Evolutionary conservation across 2,888 invertebrate genomes (phyloP).

Genomic region (Eristalis arbustorum): DNA sequence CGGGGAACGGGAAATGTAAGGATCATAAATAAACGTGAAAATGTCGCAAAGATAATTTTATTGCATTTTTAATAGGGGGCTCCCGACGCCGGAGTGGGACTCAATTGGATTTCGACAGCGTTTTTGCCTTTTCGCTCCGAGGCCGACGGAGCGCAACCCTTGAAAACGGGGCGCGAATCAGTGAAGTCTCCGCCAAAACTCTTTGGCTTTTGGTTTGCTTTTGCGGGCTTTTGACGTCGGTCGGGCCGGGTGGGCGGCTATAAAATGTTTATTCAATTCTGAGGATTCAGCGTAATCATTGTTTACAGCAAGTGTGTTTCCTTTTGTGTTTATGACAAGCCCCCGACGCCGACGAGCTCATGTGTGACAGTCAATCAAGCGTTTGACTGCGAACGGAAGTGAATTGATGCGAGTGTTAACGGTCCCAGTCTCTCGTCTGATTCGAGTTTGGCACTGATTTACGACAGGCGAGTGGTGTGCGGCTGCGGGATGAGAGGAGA

Average conservation of each 20-base stretch:
- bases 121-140: not conserved
- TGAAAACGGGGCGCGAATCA: not conserved
- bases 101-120: constrained; percentile 39
- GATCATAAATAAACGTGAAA: constrained; percentile 56
- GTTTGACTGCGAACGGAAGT: constrained; percentile 5
- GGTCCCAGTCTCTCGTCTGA: not conserved
- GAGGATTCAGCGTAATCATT: constrained; percentile 47
- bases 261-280: constrained; percentile 37
- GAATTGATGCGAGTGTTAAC: constrained; percentile 9
- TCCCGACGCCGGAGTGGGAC: constrained; percentile 14
- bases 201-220: not conserved
- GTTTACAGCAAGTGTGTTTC: constrained; percentile 25
- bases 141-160: not conserved
- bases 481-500: not conserved
- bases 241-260: constrained; percentile 1
- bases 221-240: constrained; percentile 17
- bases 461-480: not conserved
- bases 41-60: constrained; percentile 62
- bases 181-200: not conserved
- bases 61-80: constrained; percentile 38
- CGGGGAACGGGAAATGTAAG: not conserved
- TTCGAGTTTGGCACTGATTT: not conserved
- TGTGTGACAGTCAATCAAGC: constrained; percentile 28
- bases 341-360: not conserved
- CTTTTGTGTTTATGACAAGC: constrained; percentile 9